These are phyloP conservation scores for Trachurus trachurus DNA, from an alignment of 2,797 vertebrate genomes.

Conservation along the genomic window DNA sequence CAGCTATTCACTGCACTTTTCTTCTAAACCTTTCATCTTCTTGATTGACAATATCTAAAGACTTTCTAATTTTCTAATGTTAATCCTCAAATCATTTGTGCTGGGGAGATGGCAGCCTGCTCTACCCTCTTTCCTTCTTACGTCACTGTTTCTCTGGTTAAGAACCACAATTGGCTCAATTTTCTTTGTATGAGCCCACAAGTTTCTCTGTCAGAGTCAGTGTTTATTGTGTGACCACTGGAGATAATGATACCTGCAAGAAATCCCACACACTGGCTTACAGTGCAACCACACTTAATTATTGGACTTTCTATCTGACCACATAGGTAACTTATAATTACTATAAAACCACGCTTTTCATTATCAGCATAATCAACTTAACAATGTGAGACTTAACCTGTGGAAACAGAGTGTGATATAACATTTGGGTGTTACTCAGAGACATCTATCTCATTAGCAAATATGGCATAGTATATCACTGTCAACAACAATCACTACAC, in stretches of 20 bases:
- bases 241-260: slow-evolving; percentile 48
- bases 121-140: neutral
- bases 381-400: slow-evolving; percentile 21
- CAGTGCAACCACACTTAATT: slow-evolving; percentile 42
- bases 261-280: slow-evolving; percentile 33
- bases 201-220: slow-evolving; percentile 1
- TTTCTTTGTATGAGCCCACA: slow-evolving; percentile 5
- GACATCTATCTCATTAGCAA: slow-evolving; percentile 19
- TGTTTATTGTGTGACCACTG: slow-evolving; percentile 39
- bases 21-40: slow-evolving; percentile 3
- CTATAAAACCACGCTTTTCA: slow-evolving; percentile 35
- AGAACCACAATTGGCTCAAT: slow-evolving; percentile 1
- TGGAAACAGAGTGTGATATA: slow-evolving; percentile 9
- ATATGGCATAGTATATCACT: slow-evolving; percentile 9
- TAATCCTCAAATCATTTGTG: neutral
- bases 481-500: neutral
- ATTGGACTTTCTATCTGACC: slow-evolving; percentile 36
- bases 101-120: neutral
- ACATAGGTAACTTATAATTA: slow-evolving; percentile 47
- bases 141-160: neutral
- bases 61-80: neutral
- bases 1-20: slow-evolving; percentile 1
- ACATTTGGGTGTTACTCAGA: slow-evolving; percentile 21
- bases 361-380: slow-evolving; percentile 47
- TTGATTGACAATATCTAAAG: neutral